These are phyloP conservation scores for Plectropomus leopardus DNA, from an alignment of 2,113 vertebrate genomes.

Conservation along the genomic window DNA sequence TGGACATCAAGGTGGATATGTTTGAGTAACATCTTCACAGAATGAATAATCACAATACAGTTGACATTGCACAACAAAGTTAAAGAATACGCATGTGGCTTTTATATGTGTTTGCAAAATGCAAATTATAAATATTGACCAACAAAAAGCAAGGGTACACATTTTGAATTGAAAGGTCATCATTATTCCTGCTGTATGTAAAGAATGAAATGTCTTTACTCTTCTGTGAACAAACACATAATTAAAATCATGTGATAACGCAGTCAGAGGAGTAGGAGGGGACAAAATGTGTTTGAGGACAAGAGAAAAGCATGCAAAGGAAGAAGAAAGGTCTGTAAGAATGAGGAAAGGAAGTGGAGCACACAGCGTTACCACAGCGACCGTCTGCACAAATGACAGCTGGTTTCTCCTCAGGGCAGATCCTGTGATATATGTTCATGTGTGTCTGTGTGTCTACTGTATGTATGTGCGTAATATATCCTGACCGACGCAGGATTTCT, in stretches of 20 bases:
- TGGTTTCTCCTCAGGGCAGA: conserved; percentile 28
- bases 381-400: conserved; percentile 38
- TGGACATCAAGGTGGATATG: conserved; percentile 16
- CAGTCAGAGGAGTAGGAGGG: background rate
- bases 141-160: no score
- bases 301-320: background rate
- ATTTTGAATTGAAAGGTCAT: background rate
- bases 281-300: background rate
- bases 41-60: conserved; percentile 1
- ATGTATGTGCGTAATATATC: background rate
- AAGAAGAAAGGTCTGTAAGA: conserved; percentile 21
- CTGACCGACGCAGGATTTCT: background rate
- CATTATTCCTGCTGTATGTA: conserved; percentile 1
- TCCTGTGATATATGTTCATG: background rate
- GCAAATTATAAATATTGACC: background rate
- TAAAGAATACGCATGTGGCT: conserved; percentile 2
- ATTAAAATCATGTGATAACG: conserved; percentile 16
- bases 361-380: conserved; percentile 31
- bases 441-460: background rate
- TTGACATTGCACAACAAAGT: background rate
- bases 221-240: background rate
- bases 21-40: conserved; percentile 7
- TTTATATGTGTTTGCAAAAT: background rate
- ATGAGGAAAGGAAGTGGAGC: conserved; percentile 37
- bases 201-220: background rate